Percentiles rank a stretch among this genome's conserved stretches.
phyloP scores from a whole-genome alignment of 2,888 invertebrate genomes.

The Philereme vetulata region DNA sequence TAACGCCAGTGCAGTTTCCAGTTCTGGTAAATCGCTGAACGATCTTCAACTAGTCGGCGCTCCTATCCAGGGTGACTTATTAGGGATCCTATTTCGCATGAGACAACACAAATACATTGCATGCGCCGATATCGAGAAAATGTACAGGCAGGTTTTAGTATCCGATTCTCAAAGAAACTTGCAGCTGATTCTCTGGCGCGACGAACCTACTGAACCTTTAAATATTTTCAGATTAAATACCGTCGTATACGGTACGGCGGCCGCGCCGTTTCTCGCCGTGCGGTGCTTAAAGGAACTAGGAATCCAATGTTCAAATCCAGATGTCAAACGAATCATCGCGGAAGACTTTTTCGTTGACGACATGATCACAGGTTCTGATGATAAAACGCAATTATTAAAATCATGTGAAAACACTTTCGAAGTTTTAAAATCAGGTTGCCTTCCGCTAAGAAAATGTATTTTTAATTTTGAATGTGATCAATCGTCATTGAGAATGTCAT shows the following conservation, averaged over 20 bases:
- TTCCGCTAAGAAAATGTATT: conserved; percentile 16
- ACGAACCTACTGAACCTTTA: conserved; percentile 28
- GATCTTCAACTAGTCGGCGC: conserved; percentile 42
- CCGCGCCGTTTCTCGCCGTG: conserved; percentile 41
- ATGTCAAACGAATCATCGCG: neutral
- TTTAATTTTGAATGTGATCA: too few relatives aligned
- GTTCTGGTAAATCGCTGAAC: conserved; percentile 34
- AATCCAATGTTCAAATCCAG: too few relatives aligned
- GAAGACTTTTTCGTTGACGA: conserved; percentile 31
- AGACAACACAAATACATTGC: conserved; percentile 40
- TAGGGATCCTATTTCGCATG: conserved; percentile 43
- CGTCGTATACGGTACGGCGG: conserved; percentile 45
- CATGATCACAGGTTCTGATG: conserved; percentile 13
- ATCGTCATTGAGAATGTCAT: too few relatives aligned
- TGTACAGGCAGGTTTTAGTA: conserved; percentile 46
- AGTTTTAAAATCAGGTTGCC: conserved; percentile 23
- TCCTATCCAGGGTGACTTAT: conserved; percentile 40
- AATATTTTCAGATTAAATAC: conserved; percentile 42
- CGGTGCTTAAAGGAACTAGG: conserved; percentile 5
- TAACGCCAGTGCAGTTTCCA: conserved; percentile 31
- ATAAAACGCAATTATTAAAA: conserved; percentile 7
- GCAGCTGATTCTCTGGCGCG: conserved; percentile 51
- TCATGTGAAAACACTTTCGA: conserved; percentile 10
- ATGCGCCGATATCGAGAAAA: conserved; percentile 45
- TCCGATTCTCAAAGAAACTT: conserved; percentile 40